Evolutionary conservation across 2,888 invertebrate species (phyloP).

Genomic region (Drosophila seclusa): DNA sequence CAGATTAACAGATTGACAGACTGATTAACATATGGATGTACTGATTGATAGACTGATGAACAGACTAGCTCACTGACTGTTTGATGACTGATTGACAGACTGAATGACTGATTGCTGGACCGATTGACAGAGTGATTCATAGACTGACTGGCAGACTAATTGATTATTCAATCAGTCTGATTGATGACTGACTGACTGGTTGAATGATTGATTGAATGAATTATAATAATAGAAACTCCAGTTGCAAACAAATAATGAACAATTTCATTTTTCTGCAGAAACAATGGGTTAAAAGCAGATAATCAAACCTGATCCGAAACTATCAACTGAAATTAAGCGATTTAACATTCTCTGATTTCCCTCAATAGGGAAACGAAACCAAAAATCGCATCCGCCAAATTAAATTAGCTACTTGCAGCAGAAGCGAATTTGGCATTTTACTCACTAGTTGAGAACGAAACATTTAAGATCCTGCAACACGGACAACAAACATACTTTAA

Average conservation of each 20-base stretch:
- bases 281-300: neutral
- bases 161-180: neutral
- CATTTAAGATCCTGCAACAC: neutral
- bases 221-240: neutral
- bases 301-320: neutral
- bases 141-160: neutral
- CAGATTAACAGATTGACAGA: neutral
- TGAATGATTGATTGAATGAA: neutral
- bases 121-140: neutral
- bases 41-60: neutral
- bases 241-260: neutral
- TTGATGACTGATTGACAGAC: neutral
- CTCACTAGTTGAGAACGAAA: neutral
- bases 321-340: neutral
- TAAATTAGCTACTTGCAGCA: neutral
- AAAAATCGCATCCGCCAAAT: neutral
- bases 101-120: neutral
- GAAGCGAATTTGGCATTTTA: neutral
- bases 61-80: neutral
- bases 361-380: neutral
- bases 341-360: neutral
- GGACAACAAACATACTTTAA: neutral
- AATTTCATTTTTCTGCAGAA: neutral
- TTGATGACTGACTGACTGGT: neutral
- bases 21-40: neutral